Base-by-base conservation (phyloP, 2,797 vertebrate species). In the Anguilla obscura region DNA sequence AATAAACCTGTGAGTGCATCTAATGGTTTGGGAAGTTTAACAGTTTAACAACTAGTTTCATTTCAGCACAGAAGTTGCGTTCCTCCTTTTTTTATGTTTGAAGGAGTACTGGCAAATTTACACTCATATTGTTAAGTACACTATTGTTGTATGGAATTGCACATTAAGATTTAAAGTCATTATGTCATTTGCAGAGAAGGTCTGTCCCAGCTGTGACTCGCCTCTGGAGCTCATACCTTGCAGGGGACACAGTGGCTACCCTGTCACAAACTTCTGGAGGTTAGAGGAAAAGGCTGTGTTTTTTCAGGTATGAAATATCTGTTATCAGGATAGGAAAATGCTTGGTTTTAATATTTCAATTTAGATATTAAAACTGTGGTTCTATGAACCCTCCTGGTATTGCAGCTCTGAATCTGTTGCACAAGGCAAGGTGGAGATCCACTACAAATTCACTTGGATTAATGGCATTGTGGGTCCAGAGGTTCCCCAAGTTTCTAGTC, bases 241-340 rank as follows among this genome's bases (percentile, higher is more conserved):
- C 88, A 95, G 98, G 3, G 98, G 98, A 21, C 98, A 99, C 94
- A 99, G 98, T 0, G 98, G 98, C 0, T 99, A 99, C 86, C 98
- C 98, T 0, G 98, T 99, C 80, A 99, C 98, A 10, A 99, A 99
- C 92, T 99, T 99, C 94, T 99, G 98, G 98, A 95, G 98, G 83
- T 97, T 98, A 0, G 98, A 99, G 5, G 97, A 96, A 76, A 98
- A 97, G 83, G 95, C 96, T 33, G 98, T 99, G 92, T 99, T 99
- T 94, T 99, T 99, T 91, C 98, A 99, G 97, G 98, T 96, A 84
- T 63, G 90, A 82, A 82, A 50, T 82, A n/a, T 82, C 79, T 50
- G 45, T 50, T n/a, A n/a, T n/a, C 45, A 82, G 21, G 79, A 82
- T 7, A 50, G 18, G 45, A 48, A 8, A 48, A 82, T 8, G 45